Conservation (phyloP, 1,140 invertebrate genomes). For the Microplitis mediator region DNA sequence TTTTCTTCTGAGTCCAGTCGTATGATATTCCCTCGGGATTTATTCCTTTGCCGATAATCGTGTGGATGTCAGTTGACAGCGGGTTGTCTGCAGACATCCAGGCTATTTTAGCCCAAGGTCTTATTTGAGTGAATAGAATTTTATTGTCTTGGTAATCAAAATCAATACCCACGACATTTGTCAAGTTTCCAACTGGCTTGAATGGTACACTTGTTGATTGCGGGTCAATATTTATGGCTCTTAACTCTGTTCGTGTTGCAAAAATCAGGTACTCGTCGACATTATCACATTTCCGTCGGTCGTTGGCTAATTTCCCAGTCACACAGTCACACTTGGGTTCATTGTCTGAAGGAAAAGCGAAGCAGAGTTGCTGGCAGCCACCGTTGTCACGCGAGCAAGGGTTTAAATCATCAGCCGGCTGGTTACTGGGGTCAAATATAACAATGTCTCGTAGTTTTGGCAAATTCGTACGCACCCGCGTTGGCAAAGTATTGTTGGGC, state of each 20-base stretch:
- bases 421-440: conserved; percentile 87
- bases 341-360: conserved; percentile 78
- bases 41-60: conserved; percentile 79
- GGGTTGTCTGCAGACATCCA: conserved; percentile 76
- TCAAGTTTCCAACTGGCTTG: conserved; percentile 85
- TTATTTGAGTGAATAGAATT: conserved; percentile 89
- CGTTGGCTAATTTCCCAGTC: conserved; percentile 74
- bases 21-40: conserved; percentile 96
- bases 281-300: conserved; percentile 76
- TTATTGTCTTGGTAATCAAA: conserved; percentile 91
- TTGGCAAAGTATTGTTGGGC: conserved; percentile 71
- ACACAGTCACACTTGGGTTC: conserved; percentile 82
- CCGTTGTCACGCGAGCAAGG: conserved; percentile 79
- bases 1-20: conserved; percentile 95
- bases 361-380: conserved; percentile 94
- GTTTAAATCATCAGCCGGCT: conserved; percentile 80
- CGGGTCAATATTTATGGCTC: conserved; percentile 83
- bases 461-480: conserved; percentile 79
- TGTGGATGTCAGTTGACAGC: conserved; percentile 68
- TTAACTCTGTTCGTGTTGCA: conserved; percentile 88
- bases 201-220: conserved; percentile 83
- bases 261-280: conserved; percentile 90
- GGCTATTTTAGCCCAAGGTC: conserved; percentile 87
- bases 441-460: conserved; percentile 85
- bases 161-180: conserved; percentile 95